Evolutionary conservation across 92 coral and sea anemone genomes (phyloP).

Genomic region (Epizoanthus ramosus): DNA sequence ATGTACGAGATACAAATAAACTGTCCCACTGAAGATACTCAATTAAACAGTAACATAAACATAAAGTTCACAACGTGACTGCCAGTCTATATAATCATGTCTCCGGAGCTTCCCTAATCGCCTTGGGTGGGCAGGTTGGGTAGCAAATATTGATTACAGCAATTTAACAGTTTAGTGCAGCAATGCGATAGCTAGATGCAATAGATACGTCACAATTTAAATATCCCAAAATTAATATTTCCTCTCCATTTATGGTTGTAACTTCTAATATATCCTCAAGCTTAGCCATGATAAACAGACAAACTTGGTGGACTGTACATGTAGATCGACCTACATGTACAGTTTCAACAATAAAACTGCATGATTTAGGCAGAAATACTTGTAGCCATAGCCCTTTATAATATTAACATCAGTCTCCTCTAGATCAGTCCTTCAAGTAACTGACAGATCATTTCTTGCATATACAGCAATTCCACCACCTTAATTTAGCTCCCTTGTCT

Average conservation of each 20-base stretch:
- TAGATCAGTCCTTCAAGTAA: constrained; percentile 14
- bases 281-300: constrained; percentile 4
- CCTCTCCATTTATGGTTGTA: background rate
- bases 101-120: no score
- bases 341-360: constrained; percentile 10
- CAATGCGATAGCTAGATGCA: no score
- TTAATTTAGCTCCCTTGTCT: constrained; percentile 35
- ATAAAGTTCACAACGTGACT: no score
- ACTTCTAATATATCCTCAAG: background rate
- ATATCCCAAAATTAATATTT: constrained; percentile 17
- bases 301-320: constrained; percentile 23
- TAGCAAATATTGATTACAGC: no score
- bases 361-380: constrained; percentile 5
- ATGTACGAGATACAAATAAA: no score
- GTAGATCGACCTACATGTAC: no score
- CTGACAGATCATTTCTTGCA: background rate
- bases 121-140: no score
- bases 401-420: background rate
- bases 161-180: no score
- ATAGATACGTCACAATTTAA: constrained; percentile 17
- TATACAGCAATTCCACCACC: constrained; percentile 43
- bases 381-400: constrained; percentile 28
- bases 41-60: no score
- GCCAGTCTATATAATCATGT: no score
- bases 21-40: no score